phyloP scores from a whole-genome alignment of 2,113 vertebrate genomes.

The Datnioides undecimradiatus region DNA sequence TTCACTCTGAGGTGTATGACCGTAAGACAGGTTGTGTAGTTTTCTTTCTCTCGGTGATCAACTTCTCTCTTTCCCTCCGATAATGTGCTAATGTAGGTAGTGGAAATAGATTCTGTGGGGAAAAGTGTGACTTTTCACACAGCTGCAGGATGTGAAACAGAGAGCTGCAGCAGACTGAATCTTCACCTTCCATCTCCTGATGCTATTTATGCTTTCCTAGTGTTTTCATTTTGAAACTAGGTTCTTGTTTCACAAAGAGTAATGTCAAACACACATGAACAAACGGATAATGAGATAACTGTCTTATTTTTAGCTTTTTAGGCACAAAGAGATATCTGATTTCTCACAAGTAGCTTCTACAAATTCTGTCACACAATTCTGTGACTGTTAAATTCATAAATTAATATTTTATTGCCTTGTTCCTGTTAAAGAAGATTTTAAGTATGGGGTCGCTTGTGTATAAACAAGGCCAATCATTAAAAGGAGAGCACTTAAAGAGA shows the following conservation, averaged over 20 bases:
- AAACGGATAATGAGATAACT: background rate
- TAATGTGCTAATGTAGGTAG: conserved; percentile 56
- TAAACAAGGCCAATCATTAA: background rate
- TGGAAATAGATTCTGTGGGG: conserved; percentile 1
- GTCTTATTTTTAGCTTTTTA: background rate
- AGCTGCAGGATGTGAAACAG: conserved; percentile 36
- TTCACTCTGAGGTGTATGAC: background rate
- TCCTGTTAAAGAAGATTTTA: background rate
- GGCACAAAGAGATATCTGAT: too few relatives aligned
- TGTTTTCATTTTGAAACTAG: background rate
- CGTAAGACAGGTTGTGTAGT: background rate
- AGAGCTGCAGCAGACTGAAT: conserved; percentile 27
- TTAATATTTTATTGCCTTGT: background rate
- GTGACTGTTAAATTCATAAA: too few relatives aligned
- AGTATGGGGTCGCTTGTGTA: background rate
- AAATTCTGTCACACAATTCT: too few relatives aligned
- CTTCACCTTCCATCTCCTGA: conserved; percentile 3
- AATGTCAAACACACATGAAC: background rate
- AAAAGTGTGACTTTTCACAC: conserved; percentile 73
- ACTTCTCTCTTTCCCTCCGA: conserved; percentile 16
- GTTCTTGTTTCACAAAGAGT: background rate
- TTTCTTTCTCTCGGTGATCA: background rate
- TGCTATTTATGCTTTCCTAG: conserved; percentile 11
- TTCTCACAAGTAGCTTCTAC: too few relatives aligned
- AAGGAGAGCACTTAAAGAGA: too few relatives aligned